phyloP scores from a whole-genome alignment of 2,888 invertebrate genomes.

The Nomada goodeniana region DNA sequence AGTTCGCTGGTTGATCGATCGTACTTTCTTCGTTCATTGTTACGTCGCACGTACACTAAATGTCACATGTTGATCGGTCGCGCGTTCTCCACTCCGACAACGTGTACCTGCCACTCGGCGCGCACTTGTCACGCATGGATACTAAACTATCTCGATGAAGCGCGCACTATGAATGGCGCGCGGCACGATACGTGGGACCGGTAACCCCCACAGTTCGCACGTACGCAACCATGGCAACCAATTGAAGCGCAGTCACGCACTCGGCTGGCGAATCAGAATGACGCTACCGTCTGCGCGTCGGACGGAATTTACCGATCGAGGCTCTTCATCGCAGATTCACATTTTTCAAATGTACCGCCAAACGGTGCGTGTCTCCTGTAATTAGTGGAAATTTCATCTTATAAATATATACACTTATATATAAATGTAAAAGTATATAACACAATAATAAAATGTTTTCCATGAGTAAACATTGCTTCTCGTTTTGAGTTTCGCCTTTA shows the following conservation, averaged over 20 bases:
- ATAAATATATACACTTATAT: too few species aligned
- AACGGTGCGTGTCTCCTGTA: neutral
- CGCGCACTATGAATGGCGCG: constrained; percentile 61
- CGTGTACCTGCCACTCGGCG: constrained; percentile 33
- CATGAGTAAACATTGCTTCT: neutral
- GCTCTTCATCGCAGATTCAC: neutral
- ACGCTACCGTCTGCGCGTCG: neutral
- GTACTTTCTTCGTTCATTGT: neutral
- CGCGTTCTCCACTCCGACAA: constrained; percentile 12
- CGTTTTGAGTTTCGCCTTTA: too few species aligned
- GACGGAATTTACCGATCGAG: constrained; percentile 18
- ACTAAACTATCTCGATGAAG: constrained; percentile 50
- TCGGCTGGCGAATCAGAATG: constrained; percentile 31
- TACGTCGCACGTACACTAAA: neutral
- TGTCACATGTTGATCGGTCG: constrained; percentile 56
- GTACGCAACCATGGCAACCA: constrained; percentile 47
- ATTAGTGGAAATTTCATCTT: too few species aligned
- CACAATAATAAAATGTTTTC: too few species aligned
- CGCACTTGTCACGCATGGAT: constrained; percentile 32
- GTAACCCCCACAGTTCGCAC: constrained; percentile 31
- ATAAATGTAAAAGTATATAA: too few species aligned
- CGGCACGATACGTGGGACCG: constrained; percentile 28
- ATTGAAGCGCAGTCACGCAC: constrained; percentile 8
- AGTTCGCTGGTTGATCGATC: constrained; percentile 13
- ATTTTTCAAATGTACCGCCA: neutral